phyloP scores from a whole-genome alignment of 2,113 vertebrate species.

The Anser cygnoides region DNA sequence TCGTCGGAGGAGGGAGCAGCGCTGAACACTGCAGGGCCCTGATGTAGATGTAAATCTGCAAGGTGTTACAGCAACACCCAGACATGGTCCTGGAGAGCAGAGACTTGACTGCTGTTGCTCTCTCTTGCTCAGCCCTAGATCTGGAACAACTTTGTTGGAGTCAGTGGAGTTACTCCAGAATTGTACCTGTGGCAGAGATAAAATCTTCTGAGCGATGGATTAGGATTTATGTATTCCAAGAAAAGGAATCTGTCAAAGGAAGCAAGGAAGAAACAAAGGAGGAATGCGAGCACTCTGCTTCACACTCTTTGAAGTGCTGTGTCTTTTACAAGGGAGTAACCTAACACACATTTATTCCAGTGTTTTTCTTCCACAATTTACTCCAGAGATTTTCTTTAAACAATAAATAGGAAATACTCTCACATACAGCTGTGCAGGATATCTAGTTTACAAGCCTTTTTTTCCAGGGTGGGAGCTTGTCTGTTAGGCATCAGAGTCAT shows the following conservation, averaged over 20 bases:
- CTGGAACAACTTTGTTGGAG: not conserved
- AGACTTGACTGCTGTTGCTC: not conserved
- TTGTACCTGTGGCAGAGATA: not conserved
- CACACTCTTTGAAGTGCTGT: not conserved
- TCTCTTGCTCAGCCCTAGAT: not conserved
- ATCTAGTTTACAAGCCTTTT: conserved; percentile 60
- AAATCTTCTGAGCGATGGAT: not conserved
- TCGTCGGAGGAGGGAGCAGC: not conserved
- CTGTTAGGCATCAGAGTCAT: not conserved
- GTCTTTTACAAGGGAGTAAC: conserved; percentile 14
- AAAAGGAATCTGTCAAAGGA: conserved; percentile 29
- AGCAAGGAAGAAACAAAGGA: conserved; percentile 24
- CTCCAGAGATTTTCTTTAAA: conserved; percentile 65
- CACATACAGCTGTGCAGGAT: conserved; percentile 75
- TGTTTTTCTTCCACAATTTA: conserved; percentile 72
- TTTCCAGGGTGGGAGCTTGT: conserved; percentile 68
- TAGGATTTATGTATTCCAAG: not conserved
- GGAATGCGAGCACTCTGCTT: not conserved
- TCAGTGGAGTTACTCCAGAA: not conserved
- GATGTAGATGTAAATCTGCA: not conserved
- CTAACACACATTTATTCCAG: not conserved
- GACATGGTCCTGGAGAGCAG: rapidly evolving
- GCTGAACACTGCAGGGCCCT: not conserved
- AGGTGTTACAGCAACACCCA: not conserved
- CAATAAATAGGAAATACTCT: conserved; percentile 73